Conservation (phyloP, 1,140 invertebrate species). For the Zaprionus tsacasi region DNA sequence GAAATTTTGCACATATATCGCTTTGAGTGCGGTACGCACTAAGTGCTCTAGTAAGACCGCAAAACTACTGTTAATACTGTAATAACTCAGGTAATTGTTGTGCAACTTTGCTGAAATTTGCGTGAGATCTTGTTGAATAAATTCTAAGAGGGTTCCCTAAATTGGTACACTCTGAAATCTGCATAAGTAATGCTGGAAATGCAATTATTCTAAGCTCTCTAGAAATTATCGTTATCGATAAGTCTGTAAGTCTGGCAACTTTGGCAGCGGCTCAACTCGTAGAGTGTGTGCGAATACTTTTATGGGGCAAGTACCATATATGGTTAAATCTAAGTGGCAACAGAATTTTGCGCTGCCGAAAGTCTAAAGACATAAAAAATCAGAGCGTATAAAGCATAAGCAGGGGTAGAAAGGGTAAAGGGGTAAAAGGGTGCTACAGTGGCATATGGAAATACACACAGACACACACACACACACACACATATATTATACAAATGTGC, state of each 20-base stretch:
- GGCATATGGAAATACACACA: conserved; percentile 49
- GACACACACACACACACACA: conserved; percentile 20
- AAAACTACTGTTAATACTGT: too few species aligned
- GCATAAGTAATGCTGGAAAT: too few species aligned
- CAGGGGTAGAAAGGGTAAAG: not conserved
- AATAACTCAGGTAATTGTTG: too few species aligned
- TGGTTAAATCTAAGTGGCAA: conserved; percentile 77
- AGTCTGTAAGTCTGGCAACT: not conserved
- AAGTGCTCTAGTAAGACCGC: too few species aligned
- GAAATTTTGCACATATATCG: not conserved
- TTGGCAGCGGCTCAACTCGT: conserved; percentile 28
- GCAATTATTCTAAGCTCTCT: too few species aligned
- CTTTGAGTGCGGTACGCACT: too few species aligned
- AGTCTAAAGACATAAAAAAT: conserved; percentile 40
- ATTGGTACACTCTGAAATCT: too few species aligned
- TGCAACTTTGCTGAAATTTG: too few species aligned
- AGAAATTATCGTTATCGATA: not conserved
- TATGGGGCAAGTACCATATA: conserved; percentile 65
- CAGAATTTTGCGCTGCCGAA: conserved; percentile 47
- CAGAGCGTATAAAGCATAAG: conserved; percentile 21
- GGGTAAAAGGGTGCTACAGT: conserved; percentile 6
- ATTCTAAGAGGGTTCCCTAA: too few species aligned
- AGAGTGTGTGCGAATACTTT: conserved; percentile 69
- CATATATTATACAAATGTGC: conserved; percentile 47
- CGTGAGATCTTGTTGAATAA: too few species aligned